Evolutionary conservation across 2,888 invertebrate genomes (phyloP).

Genomic region (Idaea aversata): DNA sequence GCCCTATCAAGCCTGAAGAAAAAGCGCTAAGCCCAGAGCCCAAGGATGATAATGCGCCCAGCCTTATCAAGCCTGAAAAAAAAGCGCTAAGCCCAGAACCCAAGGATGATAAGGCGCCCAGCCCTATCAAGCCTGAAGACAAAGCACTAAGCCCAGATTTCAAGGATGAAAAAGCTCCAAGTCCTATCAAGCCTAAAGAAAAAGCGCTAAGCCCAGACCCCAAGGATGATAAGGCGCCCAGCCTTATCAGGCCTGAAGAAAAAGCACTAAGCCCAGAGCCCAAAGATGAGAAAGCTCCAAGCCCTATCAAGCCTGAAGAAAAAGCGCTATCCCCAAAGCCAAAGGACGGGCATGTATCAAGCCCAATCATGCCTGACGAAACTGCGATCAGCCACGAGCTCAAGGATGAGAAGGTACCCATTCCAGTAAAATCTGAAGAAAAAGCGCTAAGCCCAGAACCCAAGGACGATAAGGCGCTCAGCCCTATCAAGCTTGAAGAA

Average conservation of each 20-base stretch:
- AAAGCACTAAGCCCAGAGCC: constrained; percentile 4
- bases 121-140: constrained; percentile 5
- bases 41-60: constrained; percentile 6
- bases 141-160: constrained; percentile 4
- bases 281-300: constrained; percentile 7
- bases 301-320: constrained; percentile 10
- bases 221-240: constrained; percentile 14
- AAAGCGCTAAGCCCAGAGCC: constrained; percentile 9
- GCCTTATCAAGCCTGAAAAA: constrained; percentile 7
- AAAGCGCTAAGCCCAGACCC: constrained; percentile 1
- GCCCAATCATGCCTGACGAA: constrained; percentile 17
- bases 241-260: constrained; percentile 9
- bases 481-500: constrained; percentile 7
- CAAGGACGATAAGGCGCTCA: constrained; percentile 6
- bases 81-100: constrained; percentile 11
- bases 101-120: constrained; percentile 6
- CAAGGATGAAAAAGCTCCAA: constrained; percentile 13
- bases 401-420: constrained; percentile 16
- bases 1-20: constrained; percentile 9
- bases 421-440: constrained; percentile 13
- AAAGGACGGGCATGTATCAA: constrained; percentile 13
- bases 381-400: constrained; percentile 7
- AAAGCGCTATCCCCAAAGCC: constrained; percentile 9
- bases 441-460: constrained; percentile 11
- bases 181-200: constrained; percentile 5